Conservation (phyloP, 2,113 vertebrate genomes). For the Tretioscincus oriximinensis region DNA sequence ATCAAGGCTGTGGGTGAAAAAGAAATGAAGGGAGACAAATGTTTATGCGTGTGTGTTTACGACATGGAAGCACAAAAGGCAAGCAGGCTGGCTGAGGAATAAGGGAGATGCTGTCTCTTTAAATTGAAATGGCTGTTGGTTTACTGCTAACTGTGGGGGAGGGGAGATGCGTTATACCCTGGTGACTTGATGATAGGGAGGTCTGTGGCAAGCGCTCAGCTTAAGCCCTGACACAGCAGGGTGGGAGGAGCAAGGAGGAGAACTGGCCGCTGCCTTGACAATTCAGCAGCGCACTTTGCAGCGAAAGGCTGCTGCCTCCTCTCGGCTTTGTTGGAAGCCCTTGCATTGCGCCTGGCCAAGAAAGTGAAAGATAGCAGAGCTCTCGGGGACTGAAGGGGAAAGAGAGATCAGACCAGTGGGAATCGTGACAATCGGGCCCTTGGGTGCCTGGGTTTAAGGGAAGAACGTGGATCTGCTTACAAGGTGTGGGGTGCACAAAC, state of each 20-base stretch:
- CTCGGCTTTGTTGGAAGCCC: not conserved
- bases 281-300: conserved; percentile 1
- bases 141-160: conserved; percentile 41
- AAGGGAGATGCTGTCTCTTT: conserved; percentile 37
- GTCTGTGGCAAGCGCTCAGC: conserved; percentile 18
- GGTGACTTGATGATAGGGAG: conserved; percentile 21
- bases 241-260: conserved; percentile 30
- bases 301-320: not conserved
- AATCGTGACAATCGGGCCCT: not conserved
- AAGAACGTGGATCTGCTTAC: not conserved
- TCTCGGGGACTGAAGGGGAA: no score
- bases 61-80: not conserved
- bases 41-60: not conserved
- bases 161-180: conserved; percentile 24
- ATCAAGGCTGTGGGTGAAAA: not conserved
- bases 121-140: conserved; percentile 37
- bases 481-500: not conserved
- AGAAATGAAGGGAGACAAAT: not conserved
- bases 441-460: not conserved
- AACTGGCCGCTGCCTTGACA: conserved; percentile 18
- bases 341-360: conserved; percentile 17
- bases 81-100: not conserved
- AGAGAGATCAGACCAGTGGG: not conserved
- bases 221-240: conserved; percentile 28
- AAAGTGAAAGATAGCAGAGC: not conserved